phyloP scores from a whole-genome alignment of 2,888 invertebrate species.

The Ernsta delagoae region DNA sequence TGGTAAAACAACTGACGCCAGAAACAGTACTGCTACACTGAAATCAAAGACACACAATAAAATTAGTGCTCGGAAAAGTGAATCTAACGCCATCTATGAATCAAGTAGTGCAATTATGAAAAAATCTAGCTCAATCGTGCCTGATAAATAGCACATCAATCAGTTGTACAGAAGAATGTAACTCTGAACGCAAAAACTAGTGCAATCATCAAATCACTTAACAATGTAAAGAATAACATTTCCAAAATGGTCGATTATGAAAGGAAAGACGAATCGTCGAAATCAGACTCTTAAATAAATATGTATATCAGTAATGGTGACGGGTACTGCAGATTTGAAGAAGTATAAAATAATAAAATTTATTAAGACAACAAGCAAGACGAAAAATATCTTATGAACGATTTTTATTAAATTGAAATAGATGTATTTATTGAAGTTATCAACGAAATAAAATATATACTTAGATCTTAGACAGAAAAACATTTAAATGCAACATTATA shows the following conservation, averaged over 20 bases:
- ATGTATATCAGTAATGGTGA: too few relatives aligned
- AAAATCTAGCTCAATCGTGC: neutral
- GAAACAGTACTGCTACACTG: neutral
- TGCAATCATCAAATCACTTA: too few relatives aligned
- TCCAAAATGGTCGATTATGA: too few relatives aligned
- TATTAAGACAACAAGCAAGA: neutral
- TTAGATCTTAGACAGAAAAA: neutral
- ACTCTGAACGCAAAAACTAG: neutral
- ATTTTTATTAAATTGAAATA: too few relatives aligned
- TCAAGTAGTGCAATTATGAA: slow-evolving; percentile 23
- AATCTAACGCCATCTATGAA: slow-evolving; percentile 12
- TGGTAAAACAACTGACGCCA: neutral
- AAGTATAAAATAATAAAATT: neutral
- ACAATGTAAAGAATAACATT: too few relatives aligned
- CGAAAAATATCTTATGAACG: neutral
- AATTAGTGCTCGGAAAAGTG: neutral
- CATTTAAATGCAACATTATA: neutral
- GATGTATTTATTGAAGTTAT: neutral
- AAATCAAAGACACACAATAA: slow-evolving; percentile 1
- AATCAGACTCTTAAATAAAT: too few relatives aligned
- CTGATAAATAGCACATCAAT: too few relatives aligned
- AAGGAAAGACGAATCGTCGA: too few relatives aligned
- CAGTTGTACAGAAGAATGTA: too few relatives aligned
- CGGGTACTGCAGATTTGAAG: neutral
- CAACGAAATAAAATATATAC: neutral